A percentile compares a stretch with the other conserved stretches of the same genome.
Conservation (phyloP, 2,797 vertebrate genomes). For the Psittacula derbiana region DNA sequence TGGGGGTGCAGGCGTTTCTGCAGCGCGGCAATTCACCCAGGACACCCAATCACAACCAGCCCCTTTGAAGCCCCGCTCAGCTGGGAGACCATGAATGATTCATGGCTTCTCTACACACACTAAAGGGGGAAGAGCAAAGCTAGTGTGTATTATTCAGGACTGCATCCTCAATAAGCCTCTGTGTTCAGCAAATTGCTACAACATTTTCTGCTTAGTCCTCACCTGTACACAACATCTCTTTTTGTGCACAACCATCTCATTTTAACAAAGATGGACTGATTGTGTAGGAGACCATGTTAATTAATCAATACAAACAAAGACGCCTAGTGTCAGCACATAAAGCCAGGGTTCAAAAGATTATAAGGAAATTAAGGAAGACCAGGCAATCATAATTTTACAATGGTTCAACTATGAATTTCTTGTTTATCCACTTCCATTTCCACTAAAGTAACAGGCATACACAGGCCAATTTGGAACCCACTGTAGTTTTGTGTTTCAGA, state of each 20-base stretch:
- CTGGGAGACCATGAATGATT: conserved; percentile 94
- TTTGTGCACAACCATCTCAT: conserved; percentile 67
- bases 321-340: background rate
- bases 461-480: background rate
- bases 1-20: conserved; percentile 80
- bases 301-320: conserved; percentile 18
- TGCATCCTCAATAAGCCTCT: conserved; percentile 85
- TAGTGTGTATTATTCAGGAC: conserved; percentile 84
- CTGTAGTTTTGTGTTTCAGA: background rate
- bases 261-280: conserved; percentile 72
- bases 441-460: background rate
- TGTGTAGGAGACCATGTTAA: conserved; percentile 62
- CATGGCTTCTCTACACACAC: conserved; percentile 88
- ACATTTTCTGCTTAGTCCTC: conserved; percentile 81
- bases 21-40: conserved; percentile 86
- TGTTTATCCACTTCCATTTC: background rate
- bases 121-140: conserved; percentile 85
- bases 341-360: background rate
- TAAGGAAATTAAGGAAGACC: background rate
- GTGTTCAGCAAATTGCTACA: conserved; percentile 88
- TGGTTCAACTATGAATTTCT: background rate
- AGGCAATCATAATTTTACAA: background rate
- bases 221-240: conserved; percentile 78
- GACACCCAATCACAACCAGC: conserved; percentile 87
- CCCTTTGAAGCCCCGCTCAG: conserved; percentile 91